These are phyloP conservation scores for Argentina silus DNA, from an alignment of 2,797 vertebrate genomes.

Conservation along the genomic window DNA sequence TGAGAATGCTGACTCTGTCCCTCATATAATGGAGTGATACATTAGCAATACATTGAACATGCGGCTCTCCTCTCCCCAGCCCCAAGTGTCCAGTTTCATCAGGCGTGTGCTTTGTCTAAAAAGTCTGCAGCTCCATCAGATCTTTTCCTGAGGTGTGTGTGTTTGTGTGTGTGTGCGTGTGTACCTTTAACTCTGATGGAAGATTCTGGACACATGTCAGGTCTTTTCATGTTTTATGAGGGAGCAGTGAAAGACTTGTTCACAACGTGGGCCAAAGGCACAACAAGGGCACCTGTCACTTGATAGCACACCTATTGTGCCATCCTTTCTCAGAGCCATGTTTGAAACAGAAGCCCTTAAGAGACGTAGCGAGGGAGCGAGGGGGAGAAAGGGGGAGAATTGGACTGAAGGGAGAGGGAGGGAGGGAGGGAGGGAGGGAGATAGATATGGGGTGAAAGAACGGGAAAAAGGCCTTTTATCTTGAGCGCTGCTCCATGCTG, in stretches of 20 bases:
- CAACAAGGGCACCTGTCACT: constrained; percentile 73
- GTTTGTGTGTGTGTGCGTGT: constrained; percentile 11
- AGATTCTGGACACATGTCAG: constrained; percentile 65
- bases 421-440: neutral
- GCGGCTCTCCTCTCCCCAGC: constrained; percentile 24
- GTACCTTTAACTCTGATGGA: constrained; percentile 40
- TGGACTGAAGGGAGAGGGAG: neutral
- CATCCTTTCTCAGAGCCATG: constrained; percentile 55
- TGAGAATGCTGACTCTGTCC: constrained; percentile 25
- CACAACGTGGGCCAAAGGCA: constrained; percentile 64
- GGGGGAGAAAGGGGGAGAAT: neutral
- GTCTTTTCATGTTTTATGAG: constrained; percentile 73
- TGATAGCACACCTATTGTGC: constrained; percentile 68
- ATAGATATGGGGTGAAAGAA: neutral
- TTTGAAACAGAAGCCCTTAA: constrained; percentile 58
- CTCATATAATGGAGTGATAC: constrained; percentile 26
- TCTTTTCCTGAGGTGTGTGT: constrained; percentile 1
- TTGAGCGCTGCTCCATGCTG: constrained; percentile 29
- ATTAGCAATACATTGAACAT: constrained; percentile 29
- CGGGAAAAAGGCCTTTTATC: constrained; percentile 48
- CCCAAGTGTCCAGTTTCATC: neutral
- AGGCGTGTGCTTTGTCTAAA: constrained; percentile 20
- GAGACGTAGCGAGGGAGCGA: neutral
- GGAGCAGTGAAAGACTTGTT: constrained; percentile 65
- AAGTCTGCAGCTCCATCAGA: neutral